A percentile compares a stretch with the other conserved stretches of the same genome.
phyloP scores from a whole-genome alignment of 2,888 invertebrate genomes.

The Macrophya alboannulata region DNA sequence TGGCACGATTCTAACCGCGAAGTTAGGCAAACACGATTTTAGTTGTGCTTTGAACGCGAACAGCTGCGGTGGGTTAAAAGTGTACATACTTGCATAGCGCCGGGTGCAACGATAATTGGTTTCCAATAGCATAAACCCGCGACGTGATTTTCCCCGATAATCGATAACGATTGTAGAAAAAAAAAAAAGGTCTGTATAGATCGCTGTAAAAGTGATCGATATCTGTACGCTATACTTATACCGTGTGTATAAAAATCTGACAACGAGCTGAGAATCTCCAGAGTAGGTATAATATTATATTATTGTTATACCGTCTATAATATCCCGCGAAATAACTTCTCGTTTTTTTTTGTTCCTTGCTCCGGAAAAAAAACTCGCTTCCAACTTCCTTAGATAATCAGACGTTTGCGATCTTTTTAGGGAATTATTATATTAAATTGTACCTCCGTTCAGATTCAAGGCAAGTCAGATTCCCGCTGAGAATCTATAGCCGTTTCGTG shows the following conservation, averaged over 20 bases:
- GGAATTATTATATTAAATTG: background rate
- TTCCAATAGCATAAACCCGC: background rate
- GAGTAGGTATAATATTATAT: too few relatives aligned
- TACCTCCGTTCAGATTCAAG: background rate
- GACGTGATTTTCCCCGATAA: background rate
- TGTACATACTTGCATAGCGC: background rate
- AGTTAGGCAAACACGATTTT: background rate
- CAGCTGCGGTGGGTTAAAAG: background rate
- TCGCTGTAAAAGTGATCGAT: background rate
- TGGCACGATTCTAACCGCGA: background rate
- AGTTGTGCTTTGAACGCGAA: constrained; percentile 31
- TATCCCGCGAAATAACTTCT: background rate
- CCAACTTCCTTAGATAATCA: background rate
- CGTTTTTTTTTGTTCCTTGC: background rate
- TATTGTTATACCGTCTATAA: background rate
- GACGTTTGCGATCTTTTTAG: background rate
- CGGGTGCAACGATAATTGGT: background rate
- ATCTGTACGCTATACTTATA: background rate
- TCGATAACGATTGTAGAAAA: background rate
- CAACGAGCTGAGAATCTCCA: background rate
- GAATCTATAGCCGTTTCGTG: background rate
- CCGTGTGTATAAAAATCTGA: background rate
- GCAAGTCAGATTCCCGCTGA: constrained; percentile 11
- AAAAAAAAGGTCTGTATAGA: background rate
- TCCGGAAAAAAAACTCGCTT: background rate